Evolutionary conservation across 2,888 invertebrate species (phyloP), one percentile per base, ranked within the genome.

Genomic region (Polymixis flavicincta): DNA sequence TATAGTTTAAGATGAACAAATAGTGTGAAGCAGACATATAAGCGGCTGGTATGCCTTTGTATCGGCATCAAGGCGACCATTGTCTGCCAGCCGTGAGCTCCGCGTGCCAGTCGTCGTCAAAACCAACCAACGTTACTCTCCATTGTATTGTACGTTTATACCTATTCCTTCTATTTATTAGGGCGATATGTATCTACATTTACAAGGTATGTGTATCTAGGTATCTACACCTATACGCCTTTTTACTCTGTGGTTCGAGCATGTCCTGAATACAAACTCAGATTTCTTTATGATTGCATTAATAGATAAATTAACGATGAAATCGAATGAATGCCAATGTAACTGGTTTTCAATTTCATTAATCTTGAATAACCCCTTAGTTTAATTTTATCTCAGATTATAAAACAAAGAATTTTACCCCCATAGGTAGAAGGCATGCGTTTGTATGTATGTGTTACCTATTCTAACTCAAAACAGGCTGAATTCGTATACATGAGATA

Each of bases 41-140:
- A 80, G 69, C 80, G 82, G 60, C 42, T 79, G 89, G 89, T 85
- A 90, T 88, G 88, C 89, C 85, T 91, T 91, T 90, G 91, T 89
- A 86, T 86, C 85, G 85, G 77, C 78, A 86, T 87, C 82, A 77
- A 84, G 73, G 78, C 74, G 74, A 80, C 73, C 65, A 76, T 87
- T 88, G 85, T 90, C 81, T 85, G 82, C 75, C 78, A 82, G 79
- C 81, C 78, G 72, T 74, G 76, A 76, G 85, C 80, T 80, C 75
- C 73, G 84, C 84, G 87, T 89, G 83, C 89, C 90, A 78, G 78
- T 42, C 76, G 61, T 57, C 63, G 72, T 74, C 70, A 71, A 73
- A 78, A 78, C 81, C 57, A 63, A 70, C 68, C 64, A 71, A 80
- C 61, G 55, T 55, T 61, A 61, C 71, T 68, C 63, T 65, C 25